Base-by-base conservation (phyloP, 2,888 invertebrate genomes). In the Autographa pulchrina region DNA sequence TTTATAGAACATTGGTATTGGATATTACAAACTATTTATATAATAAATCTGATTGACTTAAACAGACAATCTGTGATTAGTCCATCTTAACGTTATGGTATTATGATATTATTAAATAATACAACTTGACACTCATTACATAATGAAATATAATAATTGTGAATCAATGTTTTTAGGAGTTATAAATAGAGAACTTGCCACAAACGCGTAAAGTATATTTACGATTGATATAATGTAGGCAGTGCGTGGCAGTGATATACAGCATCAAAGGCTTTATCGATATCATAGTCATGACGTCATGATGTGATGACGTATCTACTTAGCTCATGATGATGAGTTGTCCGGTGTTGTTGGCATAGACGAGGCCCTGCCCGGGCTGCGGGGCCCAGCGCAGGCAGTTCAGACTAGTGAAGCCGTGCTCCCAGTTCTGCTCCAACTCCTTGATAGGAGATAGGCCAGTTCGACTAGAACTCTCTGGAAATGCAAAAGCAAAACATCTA, bases 341-440 rank as follows among this genome's bases (percentile, higher is more conserved):
- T 66, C 98, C 98, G 20, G 97, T 97, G 90, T 98, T 98, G 81
- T 98, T 98, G 31, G 98, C 98, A 91, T 98, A 98, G 64, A 98
- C 97, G 70, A 98, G 96, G 2, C 98, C 98, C 88, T 98, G 98
- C 0, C 98, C 98, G 0, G 98, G 97, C 62, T 97, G 96, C 0
- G 98, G 98, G 68, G 98, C 96, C 98, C 98, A 98, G 68, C 98
- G 96, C 66, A 98, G 97, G 85, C 98, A 98, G 95, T 98, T 98
- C 61, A 98, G 96, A 89, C 97, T 98, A 69, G 97, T 97, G 85
- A 97, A 97, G 62, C 96, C 96, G 60, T 96, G 96, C 79, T 96
- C 96, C 92, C 97, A 96, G 80, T 95, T 96, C 84, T 97, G 97
- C 85, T 97, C 96, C 76, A 98, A 91, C 86, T 97, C 97, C 76